These are phyloP conservation scores for Arnoldichthys spilopterus DNA, from an alignment of 2,797 vertebrate genomes.

Conservation along the genomic window DNA sequence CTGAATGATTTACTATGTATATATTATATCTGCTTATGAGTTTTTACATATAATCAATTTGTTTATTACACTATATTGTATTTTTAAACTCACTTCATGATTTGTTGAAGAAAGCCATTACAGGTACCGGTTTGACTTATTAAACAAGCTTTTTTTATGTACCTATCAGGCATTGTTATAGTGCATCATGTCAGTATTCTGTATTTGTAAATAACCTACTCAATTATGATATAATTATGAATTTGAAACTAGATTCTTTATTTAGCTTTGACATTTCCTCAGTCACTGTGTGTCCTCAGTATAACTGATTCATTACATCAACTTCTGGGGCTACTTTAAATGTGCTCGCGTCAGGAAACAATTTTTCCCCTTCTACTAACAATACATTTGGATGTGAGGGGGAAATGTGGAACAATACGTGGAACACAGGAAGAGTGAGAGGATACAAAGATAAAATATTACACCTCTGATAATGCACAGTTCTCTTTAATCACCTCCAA, in stretches of 20 bases:
- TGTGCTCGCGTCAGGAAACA: slow-evolving; percentile 31
- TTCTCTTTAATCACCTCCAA: background rate
- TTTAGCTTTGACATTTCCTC: background rate
- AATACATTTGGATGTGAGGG: slow-evolving; percentile 8
- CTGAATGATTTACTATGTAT: too few species aligned
- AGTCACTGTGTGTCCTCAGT: slow-evolving; percentile 24
- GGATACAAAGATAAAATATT: slow-evolving; percentile 23
- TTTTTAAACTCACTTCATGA: too few species aligned
- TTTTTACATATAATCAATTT: too few species aligned
- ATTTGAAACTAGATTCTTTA: background rate
- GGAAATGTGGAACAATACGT: slow-evolving; percentile 45
- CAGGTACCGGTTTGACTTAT: too few species aligned
- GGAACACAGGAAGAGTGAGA: slow-evolving; percentile 28
- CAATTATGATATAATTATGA: too few species aligned
- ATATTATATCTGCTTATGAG: too few species aligned
- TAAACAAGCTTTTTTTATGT: too few species aligned
- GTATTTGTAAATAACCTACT: too few species aligned
- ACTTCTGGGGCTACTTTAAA: background rate
- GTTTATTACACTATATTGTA: too few species aligned
- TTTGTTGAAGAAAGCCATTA: too few species aligned
- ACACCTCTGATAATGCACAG: slow-evolving; percentile 15
- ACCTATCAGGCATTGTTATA: too few species aligned
- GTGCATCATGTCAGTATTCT: too few species aligned
- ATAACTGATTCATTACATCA: slow-evolving; percentile 26
- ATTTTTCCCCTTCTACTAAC: slow-evolving; percentile 38